phyloP scores from a whole-genome alignment of 1,140 invertebrate genomes.

The Nylanderia fulva region DNA sequence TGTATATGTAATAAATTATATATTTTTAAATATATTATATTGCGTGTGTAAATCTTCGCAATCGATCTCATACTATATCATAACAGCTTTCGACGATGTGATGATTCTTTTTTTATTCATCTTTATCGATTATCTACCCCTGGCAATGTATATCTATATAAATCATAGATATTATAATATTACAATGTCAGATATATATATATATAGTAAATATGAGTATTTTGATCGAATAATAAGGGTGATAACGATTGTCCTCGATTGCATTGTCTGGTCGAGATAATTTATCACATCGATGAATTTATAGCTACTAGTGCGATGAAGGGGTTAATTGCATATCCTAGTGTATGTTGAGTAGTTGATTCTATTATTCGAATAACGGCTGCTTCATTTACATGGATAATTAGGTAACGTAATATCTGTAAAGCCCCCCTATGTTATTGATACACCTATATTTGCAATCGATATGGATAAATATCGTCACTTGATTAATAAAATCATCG shows the following conservation, averaged over 20 bases:
- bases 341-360: constrained; percentile 61
- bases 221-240: constrained; percentile 40
- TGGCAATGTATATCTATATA: not conserved
- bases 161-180: constrained; percentile 18
- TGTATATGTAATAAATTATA: not conserved
- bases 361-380: constrained; percentile 64
- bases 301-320: constrained; percentile 54
- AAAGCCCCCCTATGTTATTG: constrained; percentile 8
- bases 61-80: not conserved
- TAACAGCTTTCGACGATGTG: not conserved
- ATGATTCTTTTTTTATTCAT: not conserved
- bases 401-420: constrained; percentile 53
- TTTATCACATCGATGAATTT: constrained; percentile 60
- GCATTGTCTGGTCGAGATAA: constrained; percentile 53
- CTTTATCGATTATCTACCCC: not conserved
- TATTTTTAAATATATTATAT: not conserved
- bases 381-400: constrained; percentile 64
- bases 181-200: not conserved
- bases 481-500: constrained; percentile 59
- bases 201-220: constrained; percentile 11
- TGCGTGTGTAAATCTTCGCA: not conserved
- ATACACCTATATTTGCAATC: constrained; percentile 29
- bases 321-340: constrained; percentile 61
- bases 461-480: constrained; percentile 51
- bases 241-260: constrained; percentile 54